Conservation (phyloP, 2,888 invertebrate species). For the Cancer borealis region DNA sequence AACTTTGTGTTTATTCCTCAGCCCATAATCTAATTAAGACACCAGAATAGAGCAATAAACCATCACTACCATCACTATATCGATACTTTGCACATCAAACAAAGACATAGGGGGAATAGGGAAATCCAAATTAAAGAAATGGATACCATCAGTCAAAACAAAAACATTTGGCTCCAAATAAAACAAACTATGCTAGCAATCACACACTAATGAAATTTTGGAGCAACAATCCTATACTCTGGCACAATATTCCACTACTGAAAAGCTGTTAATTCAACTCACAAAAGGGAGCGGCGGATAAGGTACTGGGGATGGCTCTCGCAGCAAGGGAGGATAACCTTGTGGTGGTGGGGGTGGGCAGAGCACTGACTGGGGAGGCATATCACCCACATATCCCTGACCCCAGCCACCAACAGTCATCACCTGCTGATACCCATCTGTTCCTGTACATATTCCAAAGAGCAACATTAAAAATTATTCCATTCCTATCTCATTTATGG, state of each 20-base stretch:
- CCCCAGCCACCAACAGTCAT: constrained; percentile 59
- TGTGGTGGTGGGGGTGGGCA: constrained; percentile 49
- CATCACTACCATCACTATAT: not conserved
- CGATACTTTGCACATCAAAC: not conserved
- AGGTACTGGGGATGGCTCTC: constrained; percentile 43
- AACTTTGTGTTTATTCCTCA: not conserved
- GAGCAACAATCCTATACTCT: not conserved
- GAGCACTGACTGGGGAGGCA: constrained; percentile 52
- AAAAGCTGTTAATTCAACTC: constrained; percentile 7
- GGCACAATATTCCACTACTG: not conserved
- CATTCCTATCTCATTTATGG: not conserved
- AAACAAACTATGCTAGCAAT: not conserved
- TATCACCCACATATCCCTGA: constrained; percentile 62
- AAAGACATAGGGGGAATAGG: not conserved
- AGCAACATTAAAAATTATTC: not conserved
- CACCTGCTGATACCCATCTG: constrained; percentile 54
- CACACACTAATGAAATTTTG: not conserved
- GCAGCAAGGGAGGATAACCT: constrained; percentile 45
- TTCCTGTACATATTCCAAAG: constrained; percentile 45
- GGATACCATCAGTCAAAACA: not conserved
- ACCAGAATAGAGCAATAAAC: not conserved
- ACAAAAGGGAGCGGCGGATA: constrained; percentile 56
- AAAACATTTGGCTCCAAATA: not conserved
- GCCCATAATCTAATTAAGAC: not conserved
- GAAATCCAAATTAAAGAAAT: not conserved